A percentile compares a stretch with the other conserved stretches of the same genome.
phyloP scores from a whole-genome alignment of 2,888 invertebrate species.

The Byasa hedistus region DNA sequence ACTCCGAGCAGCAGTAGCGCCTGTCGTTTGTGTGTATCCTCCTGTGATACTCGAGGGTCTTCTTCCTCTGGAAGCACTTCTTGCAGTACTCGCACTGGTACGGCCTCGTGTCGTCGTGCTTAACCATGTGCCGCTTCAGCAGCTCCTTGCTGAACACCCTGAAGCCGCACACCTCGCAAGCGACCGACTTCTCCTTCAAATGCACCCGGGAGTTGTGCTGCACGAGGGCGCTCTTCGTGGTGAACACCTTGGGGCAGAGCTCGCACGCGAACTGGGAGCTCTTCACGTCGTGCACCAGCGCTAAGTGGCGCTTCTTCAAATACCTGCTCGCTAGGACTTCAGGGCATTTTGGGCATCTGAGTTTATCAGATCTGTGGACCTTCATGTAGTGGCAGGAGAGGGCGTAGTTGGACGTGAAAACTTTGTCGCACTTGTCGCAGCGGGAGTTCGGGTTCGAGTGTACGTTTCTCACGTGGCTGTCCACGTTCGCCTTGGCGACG shows the following conservation, averaged over 20 bases:
- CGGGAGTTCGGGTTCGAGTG: slow-evolving; percentile 42
- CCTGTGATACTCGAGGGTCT: slow-evolving; percentile 75
- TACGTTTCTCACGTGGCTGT: slow-evolving; percentile 51
- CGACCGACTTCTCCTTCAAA: slow-evolving; percentile 54
- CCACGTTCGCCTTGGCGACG: slow-evolving; percentile 49
- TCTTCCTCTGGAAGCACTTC: slow-evolving; percentile 79
- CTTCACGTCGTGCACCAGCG: slow-evolving; percentile 57
- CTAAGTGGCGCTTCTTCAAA: slow-evolving; percentile 58
- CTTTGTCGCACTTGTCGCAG: slow-evolving; percentile 41
- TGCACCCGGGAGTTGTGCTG: slow-evolving; percentile 60
- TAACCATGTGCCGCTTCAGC: slow-evolving; percentile 76
- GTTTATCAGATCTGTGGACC: slow-evolving; percentile 29
- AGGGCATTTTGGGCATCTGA: slow-evolving; percentile 59
- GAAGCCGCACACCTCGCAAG: slow-evolving; percentile 64
- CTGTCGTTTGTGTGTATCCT: slow-evolving; percentile 79
- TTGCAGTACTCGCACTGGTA: slow-evolving; percentile 78
- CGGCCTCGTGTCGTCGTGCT: slow-evolving; percentile 78
- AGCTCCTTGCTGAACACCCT: slow-evolving; percentile 65
- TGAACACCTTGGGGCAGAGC: slow-evolving; percentile 53
- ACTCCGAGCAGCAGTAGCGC: slow-evolving; percentile 74
- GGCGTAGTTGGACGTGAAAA: slow-evolving; percentile 42
- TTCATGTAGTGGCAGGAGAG: slow-evolving; percentile 40
- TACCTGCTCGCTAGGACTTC: slow-evolving; percentile 53
- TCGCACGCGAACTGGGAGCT: slow-evolving; percentile 58
- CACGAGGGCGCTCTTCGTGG: slow-evolving; percentile 49